phyloP scores from a whole-genome alignment of 2,797 vertebrate genomes.

The Bryconaethiops microstoma region DNA sequence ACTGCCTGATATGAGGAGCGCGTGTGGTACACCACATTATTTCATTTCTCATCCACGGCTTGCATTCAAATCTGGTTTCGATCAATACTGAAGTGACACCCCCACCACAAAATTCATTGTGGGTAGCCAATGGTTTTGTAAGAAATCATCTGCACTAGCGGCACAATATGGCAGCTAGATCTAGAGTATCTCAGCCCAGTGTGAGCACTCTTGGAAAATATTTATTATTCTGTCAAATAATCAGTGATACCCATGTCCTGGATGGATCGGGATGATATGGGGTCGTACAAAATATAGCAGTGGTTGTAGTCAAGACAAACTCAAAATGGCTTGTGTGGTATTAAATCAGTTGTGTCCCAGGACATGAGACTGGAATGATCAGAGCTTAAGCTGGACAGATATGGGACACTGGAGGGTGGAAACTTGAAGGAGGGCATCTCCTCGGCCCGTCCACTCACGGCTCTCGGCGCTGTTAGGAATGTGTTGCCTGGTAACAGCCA shows the following conservation, averaged over 20 bases:
- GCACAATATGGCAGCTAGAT: background rate
- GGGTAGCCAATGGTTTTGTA: constrained; percentile 16
- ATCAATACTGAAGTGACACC: constrained; percentile 33
- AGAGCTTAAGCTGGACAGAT: constrained; percentile 18
- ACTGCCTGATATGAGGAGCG: constrained; percentile 20
- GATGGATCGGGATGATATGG: background rate
- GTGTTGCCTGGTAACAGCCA: constrained; percentile 71
- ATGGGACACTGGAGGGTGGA: constrained; percentile 25
- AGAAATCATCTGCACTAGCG: constrained; percentile 11
- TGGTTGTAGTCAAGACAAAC: background rate
- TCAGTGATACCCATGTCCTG: background rate
- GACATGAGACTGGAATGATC: background rate
- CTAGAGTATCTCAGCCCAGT: background rate
- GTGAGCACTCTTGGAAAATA: constrained; percentile 6
- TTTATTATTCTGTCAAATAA: background rate
- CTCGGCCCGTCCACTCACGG: constrained; percentile 55
- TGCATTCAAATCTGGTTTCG: constrained; percentile 34
- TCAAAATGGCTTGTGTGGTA: background rate
- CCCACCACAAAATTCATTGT: constrained; percentile 28
- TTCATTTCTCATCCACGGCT: constrained; percentile 30
- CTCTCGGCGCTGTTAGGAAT: constrained; percentile 71
- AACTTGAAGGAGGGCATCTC: constrained; percentile 66
- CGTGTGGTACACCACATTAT: constrained; percentile 24
- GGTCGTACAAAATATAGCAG: background rate
- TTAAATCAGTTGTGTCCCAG: background rate